Percentiles rank a stretch among this genome's conserved stretches.
Conservation (phyloP, 2,888 invertebrate genomes). For the Nomada lathburiana region DNA sequence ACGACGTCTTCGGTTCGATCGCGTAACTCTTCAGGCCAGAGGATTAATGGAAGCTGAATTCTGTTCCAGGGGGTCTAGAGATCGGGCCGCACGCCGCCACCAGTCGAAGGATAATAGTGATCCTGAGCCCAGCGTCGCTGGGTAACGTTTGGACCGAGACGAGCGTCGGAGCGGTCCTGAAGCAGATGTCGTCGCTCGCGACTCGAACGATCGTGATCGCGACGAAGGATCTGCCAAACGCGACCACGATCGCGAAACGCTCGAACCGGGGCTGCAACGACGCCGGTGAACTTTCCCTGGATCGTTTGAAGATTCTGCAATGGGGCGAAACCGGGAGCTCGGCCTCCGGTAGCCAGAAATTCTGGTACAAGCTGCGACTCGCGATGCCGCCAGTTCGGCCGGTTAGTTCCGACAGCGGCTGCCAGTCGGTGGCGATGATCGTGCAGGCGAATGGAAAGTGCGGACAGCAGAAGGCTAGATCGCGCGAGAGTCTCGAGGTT, state of each 20-base stretch:
- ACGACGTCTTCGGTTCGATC: too few relatives aligned
- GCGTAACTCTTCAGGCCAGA: too few relatives aligned
- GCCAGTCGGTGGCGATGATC: constrained; percentile 82
- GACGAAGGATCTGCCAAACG: constrained; percentile 83
- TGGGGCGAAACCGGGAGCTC: constrained; percentile 70
- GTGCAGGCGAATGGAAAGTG: constrained; percentile 78
- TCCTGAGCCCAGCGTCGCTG: constrained; percentile 85
- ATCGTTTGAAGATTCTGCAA: constrained; percentile 76
- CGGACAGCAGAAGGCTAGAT: constrained; percentile 80
- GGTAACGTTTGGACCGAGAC: constrained; percentile 85
- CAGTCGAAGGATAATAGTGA: constrained; percentile 85
- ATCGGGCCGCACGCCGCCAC: constrained; percentile 85
- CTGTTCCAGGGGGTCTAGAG: constrained; percentile 86
- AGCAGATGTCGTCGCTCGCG: constrained; percentile 83
- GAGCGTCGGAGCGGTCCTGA: constrained; percentile 83
- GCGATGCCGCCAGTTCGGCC: constrained; percentile 86
- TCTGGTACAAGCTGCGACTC: constrained; percentile 89
- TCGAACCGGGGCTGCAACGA: constrained; percentile 85
- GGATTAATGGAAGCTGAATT: background rate
- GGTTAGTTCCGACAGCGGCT: constrained; percentile 66
- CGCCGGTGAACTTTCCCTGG: constrained; percentile 82
- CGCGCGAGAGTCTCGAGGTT: constrained; percentile 83
- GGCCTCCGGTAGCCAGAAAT: constrained; percentile 85
- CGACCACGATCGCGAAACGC: constrained; percentile 82
- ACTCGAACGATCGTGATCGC: constrained; percentile 82